Conservation (phyloP, 2,113 vertebrate genomes). For the Terrapene triunguis region DNA sequence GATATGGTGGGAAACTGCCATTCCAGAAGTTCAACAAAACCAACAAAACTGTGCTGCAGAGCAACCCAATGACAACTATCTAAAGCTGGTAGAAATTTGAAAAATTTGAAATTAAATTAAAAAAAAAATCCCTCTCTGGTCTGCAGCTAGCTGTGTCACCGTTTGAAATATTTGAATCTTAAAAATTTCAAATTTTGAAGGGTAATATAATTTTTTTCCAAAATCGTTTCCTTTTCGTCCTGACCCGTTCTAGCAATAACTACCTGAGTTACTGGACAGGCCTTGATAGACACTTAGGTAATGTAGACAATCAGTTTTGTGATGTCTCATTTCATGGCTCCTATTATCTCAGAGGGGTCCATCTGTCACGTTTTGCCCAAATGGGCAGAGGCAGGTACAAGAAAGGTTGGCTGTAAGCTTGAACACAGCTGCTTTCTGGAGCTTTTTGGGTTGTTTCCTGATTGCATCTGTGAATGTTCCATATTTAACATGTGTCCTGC, state of each 20-base stretch:
- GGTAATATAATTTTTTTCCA: background rate
- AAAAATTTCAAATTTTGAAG: background rate
- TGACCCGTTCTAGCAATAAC: background rate
- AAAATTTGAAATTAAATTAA: background rate
- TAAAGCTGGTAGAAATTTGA: background rate
- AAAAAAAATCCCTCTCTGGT: background rate
- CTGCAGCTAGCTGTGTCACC: background rate
- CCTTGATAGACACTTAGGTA: background rate
- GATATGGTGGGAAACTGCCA: background rate
- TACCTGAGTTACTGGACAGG: background rate
- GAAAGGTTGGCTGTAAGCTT: background rate
- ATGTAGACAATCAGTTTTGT: background rate
- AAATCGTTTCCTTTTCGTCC: background rate
- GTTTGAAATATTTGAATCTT: background rate
- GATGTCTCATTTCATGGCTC: background rate
- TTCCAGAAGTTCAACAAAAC: background rate
- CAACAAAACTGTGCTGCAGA: background rate
- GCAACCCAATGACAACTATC: background rate
- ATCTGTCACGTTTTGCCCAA: background rate
- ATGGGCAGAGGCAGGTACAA: background rate
- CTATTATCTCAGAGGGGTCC: background rate
- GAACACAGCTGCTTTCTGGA: background rate
- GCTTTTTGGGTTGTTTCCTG: background rate
- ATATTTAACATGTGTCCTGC: background rate
- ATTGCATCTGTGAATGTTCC: background rate